Evolutionary conservation across 2,797 vertebrate species (phyloP).

Genomic region (Protonibea diacanthus): DNA sequence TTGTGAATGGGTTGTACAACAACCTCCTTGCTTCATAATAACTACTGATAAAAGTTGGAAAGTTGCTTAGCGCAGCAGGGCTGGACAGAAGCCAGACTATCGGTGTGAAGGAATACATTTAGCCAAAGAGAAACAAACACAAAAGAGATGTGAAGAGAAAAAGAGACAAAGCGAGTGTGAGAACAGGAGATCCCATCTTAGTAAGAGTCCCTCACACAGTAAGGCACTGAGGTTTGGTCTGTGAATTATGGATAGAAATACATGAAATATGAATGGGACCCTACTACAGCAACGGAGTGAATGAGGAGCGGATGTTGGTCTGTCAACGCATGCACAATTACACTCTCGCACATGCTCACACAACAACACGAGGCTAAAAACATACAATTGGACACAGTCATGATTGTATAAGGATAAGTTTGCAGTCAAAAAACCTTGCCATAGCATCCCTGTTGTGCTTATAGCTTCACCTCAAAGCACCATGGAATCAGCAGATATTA

Average conservation of each 20-base stretch:
- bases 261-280: conserved; percentile 74
- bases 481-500: neutral
- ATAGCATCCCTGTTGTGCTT: neutral
- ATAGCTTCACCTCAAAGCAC: neutral
- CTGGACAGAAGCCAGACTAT: neutral
- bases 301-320: conserved; percentile 35
- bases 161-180: conserved; percentile 18
- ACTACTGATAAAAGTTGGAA: conserved; percentile 9
- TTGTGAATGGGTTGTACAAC: conserved; percentile 2
- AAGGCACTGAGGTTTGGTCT: conserved; percentile 64
- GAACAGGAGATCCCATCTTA: conserved; percentile 44
- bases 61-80: neutral
- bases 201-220: conserved; percentile 54
- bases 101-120: neutral
- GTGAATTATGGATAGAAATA: conserved; percentile 76
- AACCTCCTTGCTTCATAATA: neutral
- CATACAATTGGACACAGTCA: conserved; percentile 2
- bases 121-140: conserved; percentile 18
- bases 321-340: conserved; percentile 7
- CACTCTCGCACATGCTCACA: neutral
- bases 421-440: neutral
- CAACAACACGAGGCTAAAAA: conserved; percentile 1
- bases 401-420: neutral
- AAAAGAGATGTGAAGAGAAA: neutral
- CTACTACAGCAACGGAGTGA: conserved; percentile 49